A percentile compares a stretch with the other conserved stretches of the same genome.
phyloP scores from a whole-genome alignment of 1,140 invertebrate species.

The Pseudobourletiella spinata region DNA sequence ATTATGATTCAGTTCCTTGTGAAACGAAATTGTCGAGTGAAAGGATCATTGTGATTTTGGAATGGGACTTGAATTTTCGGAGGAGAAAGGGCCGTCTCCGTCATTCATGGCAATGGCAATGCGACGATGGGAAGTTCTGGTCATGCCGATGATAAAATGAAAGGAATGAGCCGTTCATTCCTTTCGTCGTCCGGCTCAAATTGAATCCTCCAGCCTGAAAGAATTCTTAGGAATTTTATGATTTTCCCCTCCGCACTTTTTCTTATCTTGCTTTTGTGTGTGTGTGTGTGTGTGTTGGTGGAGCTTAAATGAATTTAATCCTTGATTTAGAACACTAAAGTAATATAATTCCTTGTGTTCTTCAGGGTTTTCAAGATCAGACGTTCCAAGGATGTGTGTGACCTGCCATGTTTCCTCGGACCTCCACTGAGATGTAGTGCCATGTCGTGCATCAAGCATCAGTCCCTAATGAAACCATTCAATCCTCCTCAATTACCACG shows the following conservation, averaged over 20 bases:
- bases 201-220: not conserved
- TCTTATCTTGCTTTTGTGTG: conserved; percentile 1
- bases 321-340: no score
- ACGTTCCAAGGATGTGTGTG: conserved; percentile 16
- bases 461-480: conserved; percentile 16
- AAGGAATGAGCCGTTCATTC: not conserved
- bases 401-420: conserved; percentile 17
- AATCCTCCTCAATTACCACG: conserved; percentile 15
- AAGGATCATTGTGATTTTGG: no score
- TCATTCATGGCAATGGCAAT: no score
- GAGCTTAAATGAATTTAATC: no score
- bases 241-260: not conserved
- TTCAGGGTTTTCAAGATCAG: conserved; percentile 30
- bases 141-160: no score
- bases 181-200: not conserved
- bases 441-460: conserved; percentile 28
- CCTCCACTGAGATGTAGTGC: conserved; percentile 16
- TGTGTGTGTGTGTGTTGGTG: no score
- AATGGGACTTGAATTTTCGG: no score
- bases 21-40: no score
- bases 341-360: no score
- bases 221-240: not conserved
- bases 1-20: no score
- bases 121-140: no score
- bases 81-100: no score